These are phyloP conservation scores for Anthopleura sola DNA, from an alignment of 64 coral and sea anemone species.

Conservation along the genomic window DNA sequence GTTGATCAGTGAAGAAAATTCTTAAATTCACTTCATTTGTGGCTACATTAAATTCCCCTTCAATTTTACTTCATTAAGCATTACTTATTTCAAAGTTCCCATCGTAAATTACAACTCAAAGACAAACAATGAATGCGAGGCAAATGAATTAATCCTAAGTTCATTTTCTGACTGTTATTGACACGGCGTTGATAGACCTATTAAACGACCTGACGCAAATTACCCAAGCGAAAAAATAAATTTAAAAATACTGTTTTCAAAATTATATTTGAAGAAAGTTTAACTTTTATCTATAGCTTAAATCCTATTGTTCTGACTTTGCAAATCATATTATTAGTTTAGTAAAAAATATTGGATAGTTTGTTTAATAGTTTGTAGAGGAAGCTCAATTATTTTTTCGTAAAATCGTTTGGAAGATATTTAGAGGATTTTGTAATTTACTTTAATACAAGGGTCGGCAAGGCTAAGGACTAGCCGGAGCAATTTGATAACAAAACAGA, in stretches of 20 bases:
- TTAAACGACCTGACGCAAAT: neutral
- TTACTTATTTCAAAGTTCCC: neutral
- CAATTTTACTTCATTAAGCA: neutral
- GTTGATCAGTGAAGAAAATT: neutral
- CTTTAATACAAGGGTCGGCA: neutral
- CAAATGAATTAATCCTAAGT: neutral
- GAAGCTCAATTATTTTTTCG: neutral
- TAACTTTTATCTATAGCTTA: neutral
- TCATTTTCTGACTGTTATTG: neutral
- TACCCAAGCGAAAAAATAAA: neutral
- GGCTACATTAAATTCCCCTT: neutral
- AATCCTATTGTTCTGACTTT: neutral
- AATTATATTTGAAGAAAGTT: neutral
- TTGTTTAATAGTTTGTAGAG: neutral
- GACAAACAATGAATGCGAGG: neutral
- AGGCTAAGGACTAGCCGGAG: neutral
- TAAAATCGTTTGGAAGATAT: neutral
- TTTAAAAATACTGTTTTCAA: neutral
- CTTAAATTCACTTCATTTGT: neutral
- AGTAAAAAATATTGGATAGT: neutral
- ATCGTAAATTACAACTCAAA: slow-evolving; percentile 1
- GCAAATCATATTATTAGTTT: neutral
- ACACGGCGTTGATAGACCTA: neutral
- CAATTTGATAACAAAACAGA: slow-evolving; percentile 15
- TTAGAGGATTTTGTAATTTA: neutral